Base-by-base conservation (phyloP, 2,113 vertebrate species). In the Xiphias gladius region DNA sequence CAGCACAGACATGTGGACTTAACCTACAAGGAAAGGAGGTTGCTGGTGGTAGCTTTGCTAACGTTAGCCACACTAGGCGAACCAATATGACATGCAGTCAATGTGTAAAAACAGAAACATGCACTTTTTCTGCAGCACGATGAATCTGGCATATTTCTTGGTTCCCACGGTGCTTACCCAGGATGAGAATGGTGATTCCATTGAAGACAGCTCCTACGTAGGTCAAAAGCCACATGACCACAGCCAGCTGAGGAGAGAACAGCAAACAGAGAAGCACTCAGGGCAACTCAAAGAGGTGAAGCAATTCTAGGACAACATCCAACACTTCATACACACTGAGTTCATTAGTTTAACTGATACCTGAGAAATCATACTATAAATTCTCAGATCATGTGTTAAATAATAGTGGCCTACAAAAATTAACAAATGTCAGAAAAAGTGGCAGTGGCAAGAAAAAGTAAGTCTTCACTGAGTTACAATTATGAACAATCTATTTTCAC, bases 141-240 rank as follows among this genome's bases (percentile, higher is more conserved):
- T 14, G 48, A 24, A 5, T 24, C 11, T 6, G 61, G 13, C 24
- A 0, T 3, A 14, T 4, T 6, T 52, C 19, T 35, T 12, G 57
- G 37, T 74, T 85, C 43, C 26, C 26, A 20, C 3, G 8, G 14
- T 8, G 22, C 96, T 96, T 96, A 98, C 97, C 97, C 13, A 98
- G 95, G 86, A 98, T 98, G 85, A 98, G 96, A 50, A 98, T 95
- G 80, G 97, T 98, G 94, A 98, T 97, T 57, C 97, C 97, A 55
- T 98, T 98, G 90, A 98, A 98, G 72, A 97, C 96, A 0, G 97
- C 97, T 57, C 97, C 97, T 0, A 98, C 96, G 7, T 98, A 98
- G 41, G 97, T 98, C 93, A 97, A 90, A 88, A 98, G 92, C 97
- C 97, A 98, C 97, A 98, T 97, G 91, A 96, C 95, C 76, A 98